Percentiles rank a stretch among this genome's conserved stretches.
Conservation (phyloP, 2,888 invertebrate species). For the Gonocerus acuteangulatus region DNA sequence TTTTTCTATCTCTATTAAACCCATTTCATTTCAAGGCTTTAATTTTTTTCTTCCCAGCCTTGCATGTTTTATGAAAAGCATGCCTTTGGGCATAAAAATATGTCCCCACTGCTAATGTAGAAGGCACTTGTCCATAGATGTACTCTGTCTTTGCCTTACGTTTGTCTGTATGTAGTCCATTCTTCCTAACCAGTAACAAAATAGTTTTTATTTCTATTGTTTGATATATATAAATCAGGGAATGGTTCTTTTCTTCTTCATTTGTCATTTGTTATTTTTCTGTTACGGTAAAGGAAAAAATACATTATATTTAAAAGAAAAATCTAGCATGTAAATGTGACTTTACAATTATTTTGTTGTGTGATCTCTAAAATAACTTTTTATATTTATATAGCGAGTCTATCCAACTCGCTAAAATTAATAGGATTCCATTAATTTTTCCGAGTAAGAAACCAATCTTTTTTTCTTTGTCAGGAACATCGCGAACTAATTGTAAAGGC, state of each 20-base stretch:
- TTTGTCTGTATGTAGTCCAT: constrained; percentile 10
- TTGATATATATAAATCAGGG: constrained; percentile 20
- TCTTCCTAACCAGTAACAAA: constrained; percentile 15
- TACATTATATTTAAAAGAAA: background rate
- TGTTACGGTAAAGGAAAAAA: constrained; percentile 16
- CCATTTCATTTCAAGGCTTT: constrained; percentile 9
- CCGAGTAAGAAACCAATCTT: too few relatives aligned
- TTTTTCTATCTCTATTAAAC: constrained; percentile 8
- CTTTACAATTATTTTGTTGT: constrained; percentile 1
- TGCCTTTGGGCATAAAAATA: constrained; percentile 10
- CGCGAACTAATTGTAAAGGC: too few relatives aligned
- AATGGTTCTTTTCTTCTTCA: constrained; percentile 13
- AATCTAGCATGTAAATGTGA: constrained; percentile 14
- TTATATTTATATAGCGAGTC: too few relatives aligned
- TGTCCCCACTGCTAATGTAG: constrained; percentile 17
- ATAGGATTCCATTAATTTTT: too few relatives aligned
- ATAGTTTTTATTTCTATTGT: constrained; percentile 17
- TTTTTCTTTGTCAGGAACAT: too few relatives aligned
- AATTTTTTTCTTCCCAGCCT: constrained; percentile 11
- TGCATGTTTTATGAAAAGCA: constrained; percentile 12
- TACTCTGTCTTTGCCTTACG: constrained; percentile 11
- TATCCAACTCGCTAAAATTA: too few relatives aligned
- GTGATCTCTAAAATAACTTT: constrained; percentile 16
- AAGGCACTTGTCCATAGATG: constrained; percentile 17
- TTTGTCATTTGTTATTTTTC: constrained; percentile 3